Conservation (phyloP, 2,888 invertebrate genomes). For the Crossocerus cetratus region DNA sequence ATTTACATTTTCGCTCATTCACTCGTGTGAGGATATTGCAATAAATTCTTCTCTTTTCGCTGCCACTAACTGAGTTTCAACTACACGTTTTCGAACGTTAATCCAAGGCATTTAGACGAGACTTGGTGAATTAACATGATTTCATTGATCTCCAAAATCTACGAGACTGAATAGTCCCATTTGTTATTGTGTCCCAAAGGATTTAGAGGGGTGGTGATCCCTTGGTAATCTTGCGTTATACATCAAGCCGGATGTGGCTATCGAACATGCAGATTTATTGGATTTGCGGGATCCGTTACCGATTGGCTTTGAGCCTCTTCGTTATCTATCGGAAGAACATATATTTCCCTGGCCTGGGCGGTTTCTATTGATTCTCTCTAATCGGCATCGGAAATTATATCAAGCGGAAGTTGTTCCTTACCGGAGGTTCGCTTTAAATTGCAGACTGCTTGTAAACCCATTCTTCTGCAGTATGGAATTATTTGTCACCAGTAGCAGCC, state of each 20-base stretch:
- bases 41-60: too few species aligned
- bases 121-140: too few species aligned
- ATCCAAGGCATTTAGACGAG: background rate
- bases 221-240: background rate
- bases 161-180: too few species aligned
- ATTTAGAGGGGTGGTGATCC: background rate
- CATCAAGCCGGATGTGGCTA: background rate
- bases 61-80: background rate
- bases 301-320: background rate
- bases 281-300: background rate
- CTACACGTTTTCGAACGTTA: background rate
- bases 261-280: background rate
- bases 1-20: background rate
- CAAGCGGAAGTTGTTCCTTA: too few species aligned
- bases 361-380: background rate
- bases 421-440: too few species aligned
- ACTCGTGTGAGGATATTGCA: too few species aligned
- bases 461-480: too few species aligned
- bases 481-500: too few species aligned
- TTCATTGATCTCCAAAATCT: too few species aligned
- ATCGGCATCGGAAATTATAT: background rate
- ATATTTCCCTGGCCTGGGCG: background rate
- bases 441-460: too few species aligned
- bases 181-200: background rate
- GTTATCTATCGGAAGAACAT: slow-evolving; percentile 3